These are phyloP conservation scores for Dicrostonyx torquatus DNA, from an alignment of 2,797 vertebrate genomes.

Conservation along the genomic window DNA sequence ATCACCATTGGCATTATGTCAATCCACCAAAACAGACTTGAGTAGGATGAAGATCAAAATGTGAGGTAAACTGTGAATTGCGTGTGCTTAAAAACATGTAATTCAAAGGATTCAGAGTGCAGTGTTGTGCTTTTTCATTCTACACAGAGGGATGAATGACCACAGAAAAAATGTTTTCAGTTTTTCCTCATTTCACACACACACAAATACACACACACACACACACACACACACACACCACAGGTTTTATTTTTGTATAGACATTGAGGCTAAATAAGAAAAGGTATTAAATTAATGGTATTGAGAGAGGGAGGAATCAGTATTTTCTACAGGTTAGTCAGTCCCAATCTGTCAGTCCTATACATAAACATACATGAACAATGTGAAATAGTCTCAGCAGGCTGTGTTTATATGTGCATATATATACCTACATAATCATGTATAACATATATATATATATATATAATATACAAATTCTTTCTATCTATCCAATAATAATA, in stretches of 20 bases:
- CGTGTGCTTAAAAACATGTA: constrained; percentile 31
- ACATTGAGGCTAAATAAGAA: not conserved
- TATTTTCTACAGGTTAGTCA: not conserved
- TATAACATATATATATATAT: not conserved
- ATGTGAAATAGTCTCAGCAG: not conserved
- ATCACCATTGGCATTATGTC: constrained; percentile 41
- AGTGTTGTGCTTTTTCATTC: not conserved
- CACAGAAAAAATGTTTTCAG: not conserved
- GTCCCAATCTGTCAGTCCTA: not conserved
- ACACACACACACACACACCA: not conserved
- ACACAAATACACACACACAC: not conserved
- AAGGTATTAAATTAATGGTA: not conserved
- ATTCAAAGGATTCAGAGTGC: not conserved
- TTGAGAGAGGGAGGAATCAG: too few relatives aligned
- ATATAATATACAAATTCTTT: not conserved
- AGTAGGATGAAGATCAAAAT: constrained; percentile 46
- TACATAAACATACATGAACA: not conserved
- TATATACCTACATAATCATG: not conserved
- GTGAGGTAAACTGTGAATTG: constrained; percentile 52
- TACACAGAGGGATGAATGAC: not conserved
- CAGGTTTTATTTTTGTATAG: not conserved
- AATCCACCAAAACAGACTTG: constrained; percentile 52
- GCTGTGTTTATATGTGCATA: not conserved
- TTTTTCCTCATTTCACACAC: not conserved
- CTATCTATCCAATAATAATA: not conserved